Evolutionary conservation across 2,113 vertebrate genomes (phyloP).

Genomic region (Emydura subglobosa): DNA sequence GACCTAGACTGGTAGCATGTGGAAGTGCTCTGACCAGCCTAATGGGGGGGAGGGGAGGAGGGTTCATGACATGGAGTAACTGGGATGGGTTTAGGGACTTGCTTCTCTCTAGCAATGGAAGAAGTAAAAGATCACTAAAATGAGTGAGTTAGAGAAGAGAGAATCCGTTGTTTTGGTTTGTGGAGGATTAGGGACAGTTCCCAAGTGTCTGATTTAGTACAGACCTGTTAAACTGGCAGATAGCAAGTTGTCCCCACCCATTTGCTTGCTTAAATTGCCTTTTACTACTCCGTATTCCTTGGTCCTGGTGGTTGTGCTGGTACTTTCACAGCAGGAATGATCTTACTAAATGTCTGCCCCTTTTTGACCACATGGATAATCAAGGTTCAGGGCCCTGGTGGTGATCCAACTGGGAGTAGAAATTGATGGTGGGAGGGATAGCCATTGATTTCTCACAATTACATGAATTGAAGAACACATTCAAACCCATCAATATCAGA

Average conservation of each 20-base stretch:
- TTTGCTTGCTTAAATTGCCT: background rate
- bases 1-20: accelerated
- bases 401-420: background rate
- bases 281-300: accelerated
- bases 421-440: background rate
- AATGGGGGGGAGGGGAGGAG: no score
- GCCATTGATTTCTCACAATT: background rate
- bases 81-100: accelerated
- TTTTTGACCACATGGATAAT: background rate
- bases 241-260: accelerated
- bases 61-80: background rate
- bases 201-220: background rate
- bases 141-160: background rate
- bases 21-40: background rate
- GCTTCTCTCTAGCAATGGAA: accelerated
- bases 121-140: background rate
- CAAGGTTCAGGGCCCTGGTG: background rate
- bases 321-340: accelerated
- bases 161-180: background rate
- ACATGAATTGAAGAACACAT: background rate
- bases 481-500: background rate
- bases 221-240: background rate
- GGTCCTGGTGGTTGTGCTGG: accelerated
- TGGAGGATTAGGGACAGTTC: no score
- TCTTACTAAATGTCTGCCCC: background rate